These are phyloP conservation scores for Sphecodes monilicornis DNA, from an alignment of 2,888 invertebrate genomes.

Conservation along the genomic window DNA sequence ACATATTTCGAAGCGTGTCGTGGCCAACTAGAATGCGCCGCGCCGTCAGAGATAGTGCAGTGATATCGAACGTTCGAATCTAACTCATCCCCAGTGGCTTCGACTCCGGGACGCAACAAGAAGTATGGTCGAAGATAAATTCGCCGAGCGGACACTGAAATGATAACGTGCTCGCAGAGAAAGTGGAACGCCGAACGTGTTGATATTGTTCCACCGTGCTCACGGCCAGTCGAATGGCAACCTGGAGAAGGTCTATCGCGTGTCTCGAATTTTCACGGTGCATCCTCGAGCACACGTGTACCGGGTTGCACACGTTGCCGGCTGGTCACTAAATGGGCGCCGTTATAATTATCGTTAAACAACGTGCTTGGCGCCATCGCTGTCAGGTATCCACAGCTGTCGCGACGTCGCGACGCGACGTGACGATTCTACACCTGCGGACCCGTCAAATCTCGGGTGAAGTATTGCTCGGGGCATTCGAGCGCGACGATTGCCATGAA, in stretches of 20 bases:
- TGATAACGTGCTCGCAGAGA: constrained; percentile 45
- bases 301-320: constrained; percentile 24
- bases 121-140: constrained; percentile 50
- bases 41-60: constrained; percentile 35
- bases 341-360: constrained; percentile 71
- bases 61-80: constrained; percentile 56
- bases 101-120: constrained; percentile 16
- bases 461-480: constrained; percentile 61
- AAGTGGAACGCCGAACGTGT: constrained; percentile 31
- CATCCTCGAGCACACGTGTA: constrained; percentile 20
- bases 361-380: constrained; percentile 62
- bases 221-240: neutral
- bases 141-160: constrained; percentile 29
- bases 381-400: constrained; percentile 67
- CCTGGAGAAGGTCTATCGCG: neutral
- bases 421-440: constrained; percentile 65
- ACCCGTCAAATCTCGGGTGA: constrained; percentile 54
- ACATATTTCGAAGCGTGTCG: constrained; percentile 36
- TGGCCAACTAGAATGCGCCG: constrained; percentile 36
- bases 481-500: constrained; percentile 40
- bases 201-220: constrained; percentile 10
- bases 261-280: constrained; percentile 23
- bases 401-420: constrained; percentile 54
- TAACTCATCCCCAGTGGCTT: constrained; percentile 48
- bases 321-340: constrained; percentile 52